Evolutionary conservation across 2,797 vertebrate species (phyloP), one percentile per base, ranked within the genome.

Genomic region (Acanthornis magna): DNA sequence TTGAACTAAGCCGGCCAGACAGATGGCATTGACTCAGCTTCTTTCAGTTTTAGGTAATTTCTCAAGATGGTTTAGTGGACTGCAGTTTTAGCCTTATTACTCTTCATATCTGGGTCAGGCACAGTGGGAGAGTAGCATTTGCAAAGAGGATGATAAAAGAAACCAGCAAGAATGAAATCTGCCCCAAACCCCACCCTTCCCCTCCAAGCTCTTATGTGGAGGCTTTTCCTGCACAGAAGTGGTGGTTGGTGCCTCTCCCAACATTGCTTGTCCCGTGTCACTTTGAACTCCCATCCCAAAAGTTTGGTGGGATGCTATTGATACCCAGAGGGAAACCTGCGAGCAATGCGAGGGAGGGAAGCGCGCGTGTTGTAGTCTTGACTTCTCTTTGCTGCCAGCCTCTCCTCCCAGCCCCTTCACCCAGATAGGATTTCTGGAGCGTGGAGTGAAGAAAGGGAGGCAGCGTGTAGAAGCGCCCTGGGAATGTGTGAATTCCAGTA

Each of bases 401-500:
- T 91, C 50, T 71, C 29, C 57, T 88, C 74, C 16, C 34, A 65
- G 32, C 55, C 63, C 74, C 71, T 88, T 81, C 60, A 72, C 67
- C 32, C 63, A 51, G 92, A 91, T 91, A 74, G 86, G 57, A 61
- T 96, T 96, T 97, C 94, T 78, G 53, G 60, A 16, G 4, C 3
- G 2, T 79, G 61, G 63, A 82, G 32, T 3, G 26, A 88, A 82
- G 93, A 90, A 90, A 72, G 80, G 77, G 63, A 91, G 26, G 58
- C 70, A 78, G 83, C 32, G 3, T 51, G 40, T 50, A 77, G 32
- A 63, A 62, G 80, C 88, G 80, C 51, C 45, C 80, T 82, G 88
- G 66, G 95, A 93, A 95, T 79, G 91, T 89, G 94, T 91, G 90
- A 96, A 95, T 96, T 95, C 94, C 95, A 88, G 67, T 45, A 63